Base-by-base conservation (phyloP, 2,888 invertebrate genomes). In the Zygothrica quintamaculata region DNA sequence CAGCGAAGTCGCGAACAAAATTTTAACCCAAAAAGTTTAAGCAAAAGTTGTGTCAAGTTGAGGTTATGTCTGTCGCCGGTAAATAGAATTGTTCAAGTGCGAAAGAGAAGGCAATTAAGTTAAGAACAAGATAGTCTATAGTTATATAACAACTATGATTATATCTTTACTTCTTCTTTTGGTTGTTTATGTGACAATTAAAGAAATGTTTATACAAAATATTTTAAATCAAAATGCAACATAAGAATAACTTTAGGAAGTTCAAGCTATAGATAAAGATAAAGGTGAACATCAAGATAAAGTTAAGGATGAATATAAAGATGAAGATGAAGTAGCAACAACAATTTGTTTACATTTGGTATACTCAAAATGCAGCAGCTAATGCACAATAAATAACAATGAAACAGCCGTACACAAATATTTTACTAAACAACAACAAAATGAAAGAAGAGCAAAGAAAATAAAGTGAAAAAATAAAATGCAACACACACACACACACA, bases 1-100 rank as follows among this genome's bases (percentile, higher is more conserved):
- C 71, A 65, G 70, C 67, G 42, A 68, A 77, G 65, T 74, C 80
- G 80, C 80, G 80, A 75, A 70, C 77, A 66, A 77, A n/a, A 82
- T 70, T 76, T 78, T 73, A 65, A 79, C 71, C 65, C 53, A 69
- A 75, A 73, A 60, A 72, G 53, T 67, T 69, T 48, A 65, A 69
- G 69, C 46, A 53, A 65, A 73, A 69, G 74, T 73, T 68, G 55
- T 56, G 42, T 50, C 72, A 58, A 66, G 65, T 62, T 65, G 55
- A 72, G 72, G 61, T 71, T 61, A 52, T 69, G 65, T 58, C 58
- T 39, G 48, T 44, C 26, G 12, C 12, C 16, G 18, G 18, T 15
- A 13, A 18, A 22, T 3, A 40, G 40, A 8, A 22, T 4, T 22
- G 18, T 22, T 22, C 18, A 22, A 22, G 18, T 22, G 18, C 16